Evolutionary conservation across 1,140 invertebrate genomes (phyloP).

Genomic region (Mactra quadrangularis): DNA sequence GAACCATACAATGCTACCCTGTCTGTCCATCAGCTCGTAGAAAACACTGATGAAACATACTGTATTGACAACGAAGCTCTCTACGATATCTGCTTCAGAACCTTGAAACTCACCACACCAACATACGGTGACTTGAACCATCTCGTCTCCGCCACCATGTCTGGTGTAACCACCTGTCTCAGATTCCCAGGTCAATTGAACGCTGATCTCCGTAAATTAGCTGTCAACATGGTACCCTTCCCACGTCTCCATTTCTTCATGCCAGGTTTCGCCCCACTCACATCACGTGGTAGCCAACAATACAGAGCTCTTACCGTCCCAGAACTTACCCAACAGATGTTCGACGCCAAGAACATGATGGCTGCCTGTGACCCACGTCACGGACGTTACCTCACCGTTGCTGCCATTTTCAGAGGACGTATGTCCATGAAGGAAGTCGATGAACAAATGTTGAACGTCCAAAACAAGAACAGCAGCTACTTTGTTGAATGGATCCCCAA

Average conservation of each 20-base stretch:
- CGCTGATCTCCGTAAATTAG: no score
- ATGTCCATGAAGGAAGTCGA: conserved; percentile 92
- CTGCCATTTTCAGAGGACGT: conserved; percentile 92
- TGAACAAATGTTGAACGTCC: no score
- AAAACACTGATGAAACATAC: no score
- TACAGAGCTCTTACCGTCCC: conserved; percentile 85
- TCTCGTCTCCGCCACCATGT: conserved; percentile 86
- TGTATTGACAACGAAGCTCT: no score
- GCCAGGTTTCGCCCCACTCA: no score
- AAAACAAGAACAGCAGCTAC: no score
- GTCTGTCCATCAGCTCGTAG: conserved; percentile 90
- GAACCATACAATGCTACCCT: conserved; percentile 87
- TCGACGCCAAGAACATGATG: conserved; percentile 91
- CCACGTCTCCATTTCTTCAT: no score
- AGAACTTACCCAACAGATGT: conserved; percentile 88
- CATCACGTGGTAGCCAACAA: no score
- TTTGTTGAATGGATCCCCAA: no score
- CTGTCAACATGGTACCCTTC: no score
- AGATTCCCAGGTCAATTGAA: conserved; percentile 91
- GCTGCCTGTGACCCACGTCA: conserved; percentile 89
- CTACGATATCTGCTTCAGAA: no score
- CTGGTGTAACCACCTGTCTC: conserved; percentile 89
- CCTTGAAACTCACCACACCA: conserved; percentile 88
- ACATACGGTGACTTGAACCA: conserved; percentile 87
- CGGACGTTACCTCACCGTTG: conserved; percentile 86